A percentile compares a stretch with the other conserved stretches of the same genome.
These are phyloP conservation scores for Aix galericulata DNA, from an alignment of 2,113 vertebrate genomes.

Conservation along the genomic window DNA sequence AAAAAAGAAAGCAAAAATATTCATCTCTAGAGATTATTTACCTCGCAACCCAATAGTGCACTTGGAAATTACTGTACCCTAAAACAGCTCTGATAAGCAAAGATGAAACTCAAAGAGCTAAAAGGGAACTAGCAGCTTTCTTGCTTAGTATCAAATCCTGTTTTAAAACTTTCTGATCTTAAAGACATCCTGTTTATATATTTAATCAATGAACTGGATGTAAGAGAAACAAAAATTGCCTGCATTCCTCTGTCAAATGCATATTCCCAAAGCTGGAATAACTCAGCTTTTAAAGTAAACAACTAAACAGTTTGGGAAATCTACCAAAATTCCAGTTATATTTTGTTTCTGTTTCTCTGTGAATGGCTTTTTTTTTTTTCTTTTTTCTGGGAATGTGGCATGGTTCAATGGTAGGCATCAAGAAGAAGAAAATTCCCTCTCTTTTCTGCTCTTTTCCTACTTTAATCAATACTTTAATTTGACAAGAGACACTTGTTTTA, in stretches of 20 bases:
- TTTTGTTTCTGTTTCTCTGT: conserved; percentile 35
- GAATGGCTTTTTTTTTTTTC: not conserved
- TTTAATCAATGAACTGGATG: conserved; percentile 59
- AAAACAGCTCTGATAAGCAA: conserved; percentile 66
- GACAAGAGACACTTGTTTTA: not conserved
- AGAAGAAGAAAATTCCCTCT: not conserved
- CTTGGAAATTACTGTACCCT: conserved; percentile 71
- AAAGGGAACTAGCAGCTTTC: conserved; percentile 76
- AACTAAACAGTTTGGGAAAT: conserved; percentile 8
- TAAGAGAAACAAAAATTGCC: conserved; percentile 9
- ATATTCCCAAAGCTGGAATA: not conserved
- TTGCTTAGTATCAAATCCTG: conserved; percentile 78
- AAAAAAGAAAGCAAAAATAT: conserved; percentile 67
- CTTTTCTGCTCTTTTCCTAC: not conserved
- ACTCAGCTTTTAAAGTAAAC: not conserved
- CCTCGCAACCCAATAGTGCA: conserved; percentile 10
- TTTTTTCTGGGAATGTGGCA: not conserved
- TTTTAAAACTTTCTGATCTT: conserved; percentile 76
- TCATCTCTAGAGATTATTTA: conserved; percentile 72
- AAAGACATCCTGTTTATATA: conserved; percentile 77
- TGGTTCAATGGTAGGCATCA: not conserved
- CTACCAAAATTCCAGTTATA: conserved; percentile 1
- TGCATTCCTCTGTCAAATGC: not conserved
- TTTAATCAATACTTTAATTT: not conserved
- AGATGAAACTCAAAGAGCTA: conserved; percentile 74